Conservation (phyloP, 2,888 invertebrate genomes). For the Cinara cedri region DNA sequence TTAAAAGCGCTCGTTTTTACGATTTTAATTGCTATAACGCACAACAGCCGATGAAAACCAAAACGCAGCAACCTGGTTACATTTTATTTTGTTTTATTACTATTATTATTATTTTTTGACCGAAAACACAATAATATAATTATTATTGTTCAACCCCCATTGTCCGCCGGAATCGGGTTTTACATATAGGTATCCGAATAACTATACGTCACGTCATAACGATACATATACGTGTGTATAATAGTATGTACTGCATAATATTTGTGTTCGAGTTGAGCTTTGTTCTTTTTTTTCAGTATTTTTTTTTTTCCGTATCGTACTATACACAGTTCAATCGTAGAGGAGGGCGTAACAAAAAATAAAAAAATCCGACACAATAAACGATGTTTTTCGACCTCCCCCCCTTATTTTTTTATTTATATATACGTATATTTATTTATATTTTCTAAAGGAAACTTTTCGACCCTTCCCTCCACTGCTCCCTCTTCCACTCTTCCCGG, state of each 20-base stretch:
- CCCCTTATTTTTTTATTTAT: constrained; percentile 9
- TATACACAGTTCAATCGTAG: constrained; percentile 21
- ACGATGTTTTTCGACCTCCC: constrained; percentile 31
- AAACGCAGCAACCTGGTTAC: background rate
- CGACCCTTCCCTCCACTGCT: background rate
- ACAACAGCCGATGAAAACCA: background rate
- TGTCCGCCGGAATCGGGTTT: constrained; percentile 21
- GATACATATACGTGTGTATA: background rate
- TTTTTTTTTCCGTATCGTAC: constrained; percentile 5
- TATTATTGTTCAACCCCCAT: constrained; percentile 19
- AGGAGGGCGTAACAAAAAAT: constrained; percentile 7
- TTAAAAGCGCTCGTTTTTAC: too few species aligned
- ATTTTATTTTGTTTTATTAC: too few species aligned
- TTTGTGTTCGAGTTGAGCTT: background rate
- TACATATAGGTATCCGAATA: background rate
- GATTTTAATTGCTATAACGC: too few species aligned
- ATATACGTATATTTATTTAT: constrained; percentile 5
- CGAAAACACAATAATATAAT: constrained; percentile 25
- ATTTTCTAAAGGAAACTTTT: constrained; percentile 47
- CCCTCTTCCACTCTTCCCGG: background rate
- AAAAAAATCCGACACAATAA: constrained; percentile 44
- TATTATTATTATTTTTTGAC: too few species aligned
- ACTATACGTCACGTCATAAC: too few species aligned
- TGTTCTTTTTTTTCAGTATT: constrained; percentile 17
- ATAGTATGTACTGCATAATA: constrained; percentile 9